Base-by-base conservation (phyloP, 2,797 vertebrate species). In the Natrix natrix region DNA sequence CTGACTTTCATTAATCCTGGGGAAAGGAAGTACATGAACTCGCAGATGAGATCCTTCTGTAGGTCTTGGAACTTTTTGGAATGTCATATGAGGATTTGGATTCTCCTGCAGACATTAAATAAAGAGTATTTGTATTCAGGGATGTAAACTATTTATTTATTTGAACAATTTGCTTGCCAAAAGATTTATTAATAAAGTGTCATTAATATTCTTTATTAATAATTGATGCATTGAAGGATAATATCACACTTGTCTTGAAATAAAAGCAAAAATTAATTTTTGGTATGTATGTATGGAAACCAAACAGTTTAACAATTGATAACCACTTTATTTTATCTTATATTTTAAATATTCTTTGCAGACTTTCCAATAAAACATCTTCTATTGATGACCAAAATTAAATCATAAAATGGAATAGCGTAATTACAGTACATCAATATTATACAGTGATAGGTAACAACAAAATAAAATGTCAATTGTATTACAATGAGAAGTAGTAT, bases 11-110 rank as follows among this genome's bases (percentile, higher is more conserved):
- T 98, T 98, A 95, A 99, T 98, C 37, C 96, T 94, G 2, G 99
- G 98, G 89, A 99, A 99, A 60, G 99, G 99, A 92, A 99, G 98
- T 95, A 99, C 97, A 95, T 99, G 99, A 91, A 99, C 98, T 1
- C 99, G 98, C 95, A 99, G 95, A 97, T 99, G 99, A 55, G 99
- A 99, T 88, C 99, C 99, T 97, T 99, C 99, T 0, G 99, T 99
- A 1, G 99, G 99, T 69, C 98, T 98, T 5, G 99, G 99, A 95
- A 99, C 99, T 97, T 99, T 99, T 98, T 99, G 99, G 97, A 99
- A 99, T 8, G 99, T 98, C 98, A 99, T 99, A 97, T 99, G 99
- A 89, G 99, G 99, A 95, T 99, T 99, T 92, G 99, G 99, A 94
- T 99, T 99, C 96, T 99, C 99, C 99, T 99, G 95, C 2, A 95